A percentile compares a stretch with the other conserved stretches of the same genome.
These are phyloP conservation scores for Stratiolaelaps scimitus DNA, from an alignment of 1,140 invertebrate genomes.

Conservation along the genomic window DNA sequence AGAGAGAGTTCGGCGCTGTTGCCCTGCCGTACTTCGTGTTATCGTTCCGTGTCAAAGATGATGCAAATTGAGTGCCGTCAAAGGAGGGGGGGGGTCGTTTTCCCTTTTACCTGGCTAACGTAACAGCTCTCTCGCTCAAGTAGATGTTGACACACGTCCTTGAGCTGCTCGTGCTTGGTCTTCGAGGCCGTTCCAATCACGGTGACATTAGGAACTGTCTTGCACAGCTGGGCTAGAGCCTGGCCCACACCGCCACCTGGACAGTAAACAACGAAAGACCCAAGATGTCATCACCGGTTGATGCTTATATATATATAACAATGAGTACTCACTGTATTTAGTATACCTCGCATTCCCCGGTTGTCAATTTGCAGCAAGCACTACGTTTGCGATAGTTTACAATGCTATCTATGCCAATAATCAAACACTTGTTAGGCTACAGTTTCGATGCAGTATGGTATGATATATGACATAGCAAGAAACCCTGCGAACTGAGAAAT, in stretches of 20 bases:
- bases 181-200: constrained; percentile 73
- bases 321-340: too few species aligned
- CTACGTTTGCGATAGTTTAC: too few species aligned
- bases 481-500: too few species aligned
- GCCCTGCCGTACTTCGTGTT: not conserved
- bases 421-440: too few species aligned
- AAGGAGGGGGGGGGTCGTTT: constrained; percentile 36
- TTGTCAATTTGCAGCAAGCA: too few species aligned
- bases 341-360: too few species aligned
- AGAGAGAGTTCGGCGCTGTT: not conserved
- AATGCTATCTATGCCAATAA: too few species aligned
- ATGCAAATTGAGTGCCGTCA: not conserved
- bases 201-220: constrained; percentile 64
- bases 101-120: constrained; percentile 65
- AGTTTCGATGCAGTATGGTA: too few species aligned
- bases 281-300: not conserved
- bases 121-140: constrained; percentile 65
- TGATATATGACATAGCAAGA: too few species aligned
- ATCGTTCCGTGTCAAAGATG: too few species aligned
- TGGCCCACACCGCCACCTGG: constrained; percentile 48
- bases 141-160: constrained; percentile 58
- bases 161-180: constrained; percentile 65
- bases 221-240: constrained; percentile 64
- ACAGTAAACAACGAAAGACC: constrained; percentile 42
- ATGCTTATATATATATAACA: too few species aligned